Percentiles rank a stretch among this genome's conserved stretches.
phyloP scores from a whole-genome alignment of 2,888 invertebrate genomes.

The Blomia tropicalis region DNA sequence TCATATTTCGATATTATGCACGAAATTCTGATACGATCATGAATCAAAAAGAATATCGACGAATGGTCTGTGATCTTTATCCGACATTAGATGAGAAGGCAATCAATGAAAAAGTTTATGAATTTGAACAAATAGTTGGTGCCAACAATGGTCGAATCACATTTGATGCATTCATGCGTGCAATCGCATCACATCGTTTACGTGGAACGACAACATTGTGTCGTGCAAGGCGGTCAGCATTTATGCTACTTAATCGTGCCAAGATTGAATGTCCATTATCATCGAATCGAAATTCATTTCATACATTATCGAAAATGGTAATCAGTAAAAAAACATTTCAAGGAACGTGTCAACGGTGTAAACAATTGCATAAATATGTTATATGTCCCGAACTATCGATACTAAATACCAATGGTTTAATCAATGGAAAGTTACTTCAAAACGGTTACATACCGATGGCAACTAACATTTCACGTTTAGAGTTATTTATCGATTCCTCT shows the following conservation, averaged over 20 bases:
- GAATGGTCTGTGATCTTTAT: conserved; percentile 4
- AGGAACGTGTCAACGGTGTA: not conserved
- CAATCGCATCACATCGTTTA: conserved; percentile 48
- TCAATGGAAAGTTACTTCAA: not conserved
- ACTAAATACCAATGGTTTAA: not conserved
- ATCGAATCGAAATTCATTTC: not conserved
- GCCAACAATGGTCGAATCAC: not conserved
- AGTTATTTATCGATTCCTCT: not conserved
- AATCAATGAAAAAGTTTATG: not conserved
- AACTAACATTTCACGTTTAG: no score
- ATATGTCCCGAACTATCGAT: not conserved
- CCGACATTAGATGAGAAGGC: not conserved
- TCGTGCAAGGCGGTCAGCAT: conserved; percentile 37
- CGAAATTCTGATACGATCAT: conserved; percentile 31
- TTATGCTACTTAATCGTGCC: not conserved
- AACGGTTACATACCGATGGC: no score
- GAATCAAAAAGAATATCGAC: not conserved
- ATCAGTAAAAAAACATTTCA: not conserved
- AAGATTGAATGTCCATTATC: not conserved
- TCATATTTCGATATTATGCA: conserved; percentile 48
- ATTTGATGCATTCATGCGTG: conserved; percentile 29
- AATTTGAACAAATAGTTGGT: conserved; percentile 8
- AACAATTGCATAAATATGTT: not conserved
- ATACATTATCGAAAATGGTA: no score
- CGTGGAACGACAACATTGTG: conserved; percentile 51